Evolutionary conservation across 2,888 invertebrate species (phyloP).

Genomic region (Sthenelais limicola): DNA sequence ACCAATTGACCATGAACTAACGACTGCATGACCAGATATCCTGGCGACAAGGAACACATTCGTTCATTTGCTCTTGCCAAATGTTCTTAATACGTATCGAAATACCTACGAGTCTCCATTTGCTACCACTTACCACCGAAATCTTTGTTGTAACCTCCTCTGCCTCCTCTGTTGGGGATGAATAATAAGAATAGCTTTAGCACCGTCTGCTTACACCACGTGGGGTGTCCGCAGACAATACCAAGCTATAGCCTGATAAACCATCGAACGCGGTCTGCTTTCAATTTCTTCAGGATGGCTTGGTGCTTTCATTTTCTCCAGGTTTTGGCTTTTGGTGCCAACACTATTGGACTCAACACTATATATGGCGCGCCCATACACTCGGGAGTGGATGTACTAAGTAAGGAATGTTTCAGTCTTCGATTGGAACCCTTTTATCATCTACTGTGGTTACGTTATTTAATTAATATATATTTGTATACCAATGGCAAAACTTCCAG

Average conservation of each 20-base stretch:
- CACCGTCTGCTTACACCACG: conserved; percentile 30
- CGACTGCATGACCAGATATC: too few relatives aligned
- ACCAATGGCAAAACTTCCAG: too few relatives aligned
- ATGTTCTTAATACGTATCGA: conserved; percentile 20
- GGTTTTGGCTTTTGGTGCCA: conserved; percentile 25
- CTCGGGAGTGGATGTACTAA: conserved; percentile 13
- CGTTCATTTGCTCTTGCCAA: conserved; percentile 41
- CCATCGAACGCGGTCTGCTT: conserved; percentile 11
- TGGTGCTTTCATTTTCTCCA: background rate
- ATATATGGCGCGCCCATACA: conserved; percentile 18
- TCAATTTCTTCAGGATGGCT: background rate
- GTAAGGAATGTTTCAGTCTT: too few relatives aligned
- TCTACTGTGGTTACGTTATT: too few relatives aligned
- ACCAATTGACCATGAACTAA: too few relatives aligned
- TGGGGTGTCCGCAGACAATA: conserved; percentile 6
- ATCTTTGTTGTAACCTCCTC: conserved; percentile 47
- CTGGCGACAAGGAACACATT: too few relatives aligned
- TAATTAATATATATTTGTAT: too few relatives aligned
- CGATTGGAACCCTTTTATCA: too few relatives aligned
- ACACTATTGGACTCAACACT: too few relatives aligned
- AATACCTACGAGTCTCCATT: conserved; percentile 38
- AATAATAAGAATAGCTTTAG: conserved; percentile 40
- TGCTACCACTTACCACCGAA: conserved; percentile 45
- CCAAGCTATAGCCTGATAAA: conserved; percentile 31
- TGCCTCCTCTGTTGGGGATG: conserved; percentile 45